These are phyloP conservation scores for Nixonia krombeini DNA, from an alignment of 1,140 invertebrate species.

Conservation along the genomic window DNA sequence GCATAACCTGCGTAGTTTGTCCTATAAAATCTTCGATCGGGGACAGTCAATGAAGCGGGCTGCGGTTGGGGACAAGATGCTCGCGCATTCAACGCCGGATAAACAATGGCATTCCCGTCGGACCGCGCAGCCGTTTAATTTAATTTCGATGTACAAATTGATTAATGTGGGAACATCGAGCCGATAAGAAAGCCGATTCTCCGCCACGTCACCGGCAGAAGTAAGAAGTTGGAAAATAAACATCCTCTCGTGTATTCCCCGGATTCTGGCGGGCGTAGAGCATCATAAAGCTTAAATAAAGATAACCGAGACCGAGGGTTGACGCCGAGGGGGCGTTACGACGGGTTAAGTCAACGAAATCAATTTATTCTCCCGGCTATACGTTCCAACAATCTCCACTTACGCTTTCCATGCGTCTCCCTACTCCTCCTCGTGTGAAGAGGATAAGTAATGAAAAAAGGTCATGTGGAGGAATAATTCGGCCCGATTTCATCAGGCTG, in stretches of 20 bases:
- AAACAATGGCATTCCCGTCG: background rate
- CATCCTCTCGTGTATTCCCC: constrained; percentile 45
- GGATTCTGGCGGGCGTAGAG: constrained; percentile 56
- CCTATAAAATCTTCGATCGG: constrained; percentile 35
- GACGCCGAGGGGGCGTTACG: constrained; percentile 70
- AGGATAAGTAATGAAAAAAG: constrained; percentile 27
- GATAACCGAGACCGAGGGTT: constrained; percentile 70
- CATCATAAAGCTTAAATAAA: constrained; percentile 71
- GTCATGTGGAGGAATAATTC: too few relatives aligned
- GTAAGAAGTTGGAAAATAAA: constrained; percentile 33
- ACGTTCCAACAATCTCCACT: constrained; percentile 26
- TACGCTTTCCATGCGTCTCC: constrained; percentile 6
- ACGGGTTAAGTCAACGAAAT: constrained; percentile 71
- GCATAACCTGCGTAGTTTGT: constrained; percentile 26
- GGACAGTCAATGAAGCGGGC: constrained; percentile 23
- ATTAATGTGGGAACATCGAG: too few relatives aligned
- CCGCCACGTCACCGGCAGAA: constrained; percentile 26
- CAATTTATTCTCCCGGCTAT: constrained; percentile 69
- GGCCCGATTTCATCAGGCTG: too few relatives aligned
- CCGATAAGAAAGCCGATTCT: too few relatives aligned
- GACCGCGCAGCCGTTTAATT: too few relatives aligned
- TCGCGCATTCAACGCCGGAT: constrained; percentile 9
- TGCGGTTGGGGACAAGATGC: constrained; percentile 12
- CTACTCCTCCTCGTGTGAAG: constrained; percentile 30
- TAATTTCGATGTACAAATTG: too few relatives aligned